Conservation (phyloP, 92 coral and sea anemone genomes). For the Epizoanthus rinbou region DNA sequence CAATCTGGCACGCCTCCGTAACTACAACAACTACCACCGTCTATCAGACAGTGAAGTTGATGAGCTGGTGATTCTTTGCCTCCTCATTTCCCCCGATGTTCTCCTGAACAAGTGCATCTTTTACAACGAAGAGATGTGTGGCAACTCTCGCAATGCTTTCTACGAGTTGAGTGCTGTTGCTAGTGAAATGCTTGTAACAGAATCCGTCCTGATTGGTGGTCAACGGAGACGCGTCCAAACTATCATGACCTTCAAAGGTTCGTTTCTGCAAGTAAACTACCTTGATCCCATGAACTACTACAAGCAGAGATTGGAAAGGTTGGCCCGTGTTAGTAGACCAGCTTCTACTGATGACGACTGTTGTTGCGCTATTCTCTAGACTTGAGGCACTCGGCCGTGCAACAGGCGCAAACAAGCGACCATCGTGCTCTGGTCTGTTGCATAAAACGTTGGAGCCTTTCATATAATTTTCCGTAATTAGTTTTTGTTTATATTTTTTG, state of each 20-base stretch:
- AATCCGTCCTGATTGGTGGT: slow-evolving; percentile 49
- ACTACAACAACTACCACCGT: slow-evolving; percentile 27
- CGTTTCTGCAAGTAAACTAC: slow-evolving; percentile 29
- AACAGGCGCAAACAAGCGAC: background rate
- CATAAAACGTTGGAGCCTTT: no score
- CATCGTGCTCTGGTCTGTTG: background rate
- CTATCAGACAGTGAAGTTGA: slow-evolving; percentile 25
- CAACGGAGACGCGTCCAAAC: slow-evolving; percentile 38
- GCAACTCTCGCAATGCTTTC: slow-evolving; percentile 20
- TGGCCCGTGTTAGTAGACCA: background rate
- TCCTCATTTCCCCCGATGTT: slow-evolving; percentile 44
- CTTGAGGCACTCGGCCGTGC: background rate
- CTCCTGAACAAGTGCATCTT: slow-evolving; percentile 44
- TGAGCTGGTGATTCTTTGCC: slow-evolving; percentile 36
- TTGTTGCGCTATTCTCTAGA: slow-evolving; percentile 12
- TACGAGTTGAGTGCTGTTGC: slow-evolving; percentile 42
- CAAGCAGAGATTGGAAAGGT: slow-evolving; percentile 30
- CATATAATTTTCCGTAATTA: no score
- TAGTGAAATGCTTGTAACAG: slow-evolving; percentile 36
- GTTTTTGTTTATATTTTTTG: no score
- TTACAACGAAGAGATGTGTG: slow-evolving; percentile 46
- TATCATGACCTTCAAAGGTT: slow-evolving; percentile 40
- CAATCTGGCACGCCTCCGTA: slow-evolving; percentile 9
- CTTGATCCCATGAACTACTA: slow-evolving; percentile 37
- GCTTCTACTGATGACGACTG: background rate